phyloP scores from a whole-genome alignment of 92 coral and sea anemone genomes.

The Porites lobata region DNA sequence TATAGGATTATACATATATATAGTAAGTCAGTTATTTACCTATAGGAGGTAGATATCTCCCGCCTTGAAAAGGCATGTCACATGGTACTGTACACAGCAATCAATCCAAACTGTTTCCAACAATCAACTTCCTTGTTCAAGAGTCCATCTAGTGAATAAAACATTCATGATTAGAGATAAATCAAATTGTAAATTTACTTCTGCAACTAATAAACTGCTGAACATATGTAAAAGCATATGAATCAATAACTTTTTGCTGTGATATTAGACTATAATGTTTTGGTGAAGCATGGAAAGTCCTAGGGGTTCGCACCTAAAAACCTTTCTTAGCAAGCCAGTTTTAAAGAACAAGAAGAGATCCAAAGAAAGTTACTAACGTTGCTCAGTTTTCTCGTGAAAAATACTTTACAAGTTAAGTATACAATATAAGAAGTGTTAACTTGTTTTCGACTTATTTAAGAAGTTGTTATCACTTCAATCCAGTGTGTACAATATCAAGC shows the following conservation, averaged over 20 bases:
- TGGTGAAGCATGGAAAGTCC: no score
- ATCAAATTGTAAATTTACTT: neutral
- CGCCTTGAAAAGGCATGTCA: slow-evolving; percentile 81
- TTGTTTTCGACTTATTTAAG: no score
- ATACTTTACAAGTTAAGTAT: no score
- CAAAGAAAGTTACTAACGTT: no score
- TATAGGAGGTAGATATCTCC: slow-evolving; percentile 84
- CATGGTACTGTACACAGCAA: neutral
- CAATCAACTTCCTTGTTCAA: neutral
- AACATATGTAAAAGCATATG: neutral
- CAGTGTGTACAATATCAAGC: no score
- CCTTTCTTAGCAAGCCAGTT: no score
- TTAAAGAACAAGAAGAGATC: no score
- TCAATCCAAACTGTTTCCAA: slow-evolving; percentile 3
- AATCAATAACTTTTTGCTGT: neutral
- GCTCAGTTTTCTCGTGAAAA: no score
- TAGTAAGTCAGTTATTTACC: slow-evolving; percentile 47
- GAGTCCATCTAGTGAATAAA: neutral
- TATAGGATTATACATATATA: neutral
- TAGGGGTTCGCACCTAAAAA: neutral
- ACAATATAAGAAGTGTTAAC: no score
- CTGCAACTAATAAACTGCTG: neutral
- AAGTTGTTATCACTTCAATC: no score
- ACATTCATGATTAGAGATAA: neutral
- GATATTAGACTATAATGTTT: neutral